Base-by-base conservation (phyloP, 2,797 vertebrate genomes). In the Enteromius radiatus region DNA sequence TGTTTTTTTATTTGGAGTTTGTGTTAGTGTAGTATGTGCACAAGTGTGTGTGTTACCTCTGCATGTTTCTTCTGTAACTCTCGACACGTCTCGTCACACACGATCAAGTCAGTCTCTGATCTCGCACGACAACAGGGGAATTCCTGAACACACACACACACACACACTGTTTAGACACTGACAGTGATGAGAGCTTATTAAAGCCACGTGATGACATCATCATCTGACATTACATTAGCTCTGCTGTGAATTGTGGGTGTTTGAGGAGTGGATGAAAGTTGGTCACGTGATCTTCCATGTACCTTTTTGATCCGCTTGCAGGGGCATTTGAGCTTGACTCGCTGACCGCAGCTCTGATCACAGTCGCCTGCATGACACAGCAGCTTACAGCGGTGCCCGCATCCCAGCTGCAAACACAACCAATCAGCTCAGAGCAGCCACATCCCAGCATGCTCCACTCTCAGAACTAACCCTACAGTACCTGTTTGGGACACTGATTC, bases 281-380 rank as follows among this genome's bases (percentile, higher is more conserved):
- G 41, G 43, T 45, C 43, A 45, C 14, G 2, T 45, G 3, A 43
- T 45, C 14, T 45, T 45, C 12, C 10, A 12, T 45, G 76, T 91
- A 97, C 97, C 96, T 97, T 98, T 91, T 96, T 99, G 70, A 98
- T 95, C 89, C 97, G 97, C 89, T 93, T 98, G 91, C 97, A 99
- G 76, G 96, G 94, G 90, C 97, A 99, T 45, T 95, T 93, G 70
- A 97, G 90, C 89, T 98, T 99, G 82, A 98, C 97, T 88, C 94
- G 98, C 92, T 99, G 97, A 84, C 91, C 95, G 90, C 98, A 99
- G 78, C 91, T 95, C 81, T 93, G 92, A 81, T 91, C 94, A 90
- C 98, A 99, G 73, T 85, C 91, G 47, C 96, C 96, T 21, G 94
- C 92, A 89, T 99, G 98, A 87, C 98, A 99, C 69, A 93, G 86